Evolutionary conservation across 1,140 invertebrate genomes (phyloP).

Genomic region (Adoxophyes honmai): DNA sequence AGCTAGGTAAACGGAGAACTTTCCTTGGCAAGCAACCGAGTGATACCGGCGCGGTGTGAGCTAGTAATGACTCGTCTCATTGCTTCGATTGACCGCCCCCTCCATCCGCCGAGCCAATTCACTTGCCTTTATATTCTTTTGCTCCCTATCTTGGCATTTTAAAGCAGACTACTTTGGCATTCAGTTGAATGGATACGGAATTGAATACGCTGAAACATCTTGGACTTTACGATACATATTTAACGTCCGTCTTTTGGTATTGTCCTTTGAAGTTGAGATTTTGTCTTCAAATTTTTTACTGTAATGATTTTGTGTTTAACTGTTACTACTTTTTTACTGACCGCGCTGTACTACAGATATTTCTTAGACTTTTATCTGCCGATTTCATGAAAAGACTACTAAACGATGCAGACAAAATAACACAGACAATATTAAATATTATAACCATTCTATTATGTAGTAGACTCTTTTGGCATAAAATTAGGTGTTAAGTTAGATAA

Average conservation of each 20-base stretch:
- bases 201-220: not conserved
- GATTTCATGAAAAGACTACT: no score
- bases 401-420: no score
- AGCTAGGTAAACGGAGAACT: not conserved
- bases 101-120: conserved; percentile 53
- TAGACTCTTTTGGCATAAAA: no score
- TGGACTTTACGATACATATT: conserved; percentile 10
- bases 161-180: conserved; percentile 40
- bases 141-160: conserved; percentile 51
- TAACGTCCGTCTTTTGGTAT: not conserved
- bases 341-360: no score
- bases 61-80: conserved; percentile 63
- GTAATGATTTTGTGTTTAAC: not conserved
- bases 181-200: conserved; percentile 34
- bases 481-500: no score
- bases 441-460: no score
- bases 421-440: no score
- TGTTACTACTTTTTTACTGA: no score
- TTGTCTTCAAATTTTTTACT: not conserved
- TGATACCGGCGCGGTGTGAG: conserved; percentile 23
- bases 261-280: not conserved
- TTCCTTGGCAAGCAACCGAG: conserved; percentile 1
- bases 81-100: conserved; percentile 67
- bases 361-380: no score
- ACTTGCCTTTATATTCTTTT: conserved; percentile 64